These are phyloP conservation scores for Dendrocopos noguchii DNA, from an alignment of 2,113 vertebrate genomes.

Conservation along the genomic window DNA sequence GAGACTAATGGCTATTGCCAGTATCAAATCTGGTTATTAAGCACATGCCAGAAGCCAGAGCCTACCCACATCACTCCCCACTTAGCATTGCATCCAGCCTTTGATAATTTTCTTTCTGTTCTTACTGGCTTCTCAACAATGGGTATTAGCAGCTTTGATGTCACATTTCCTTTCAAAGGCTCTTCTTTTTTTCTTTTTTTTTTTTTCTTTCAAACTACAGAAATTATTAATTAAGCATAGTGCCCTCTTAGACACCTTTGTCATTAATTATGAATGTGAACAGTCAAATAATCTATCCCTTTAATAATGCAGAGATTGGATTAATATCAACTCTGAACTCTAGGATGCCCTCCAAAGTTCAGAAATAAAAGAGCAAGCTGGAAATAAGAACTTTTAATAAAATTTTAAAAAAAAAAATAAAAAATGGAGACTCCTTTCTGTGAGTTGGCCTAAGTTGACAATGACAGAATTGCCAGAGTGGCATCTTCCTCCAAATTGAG, in stretches of 20 bases:
- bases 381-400: constrained; percentile 5
- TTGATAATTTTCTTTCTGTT: neutral
- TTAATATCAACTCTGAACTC: constrained; percentile 61
- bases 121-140: neutral
- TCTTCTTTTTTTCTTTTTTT: constrained; percentile 50
- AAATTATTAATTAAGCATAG: constrained; percentile 69
- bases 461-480: neutral
- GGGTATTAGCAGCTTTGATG: constrained; percentile 1
- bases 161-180: constrained; percentile 36
- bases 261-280: constrained; percentile 67
- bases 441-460: neutral
- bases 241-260: constrained; percentile 49
- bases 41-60: neutral
- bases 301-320: constrained; percentile 62
- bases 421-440: neutral
- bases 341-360: constrained; percentile 42
- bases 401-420: neutral
- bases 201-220: constrained; percentile 51
- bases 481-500: neutral
- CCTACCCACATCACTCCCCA: neutral
- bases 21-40: neutral
- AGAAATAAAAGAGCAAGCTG: constrained; percentile 16
- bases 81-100: neutral
- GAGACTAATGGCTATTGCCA: neutral
- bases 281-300: constrained; percentile 40